Percentiles rank a stretch among this genome's conserved stretches.
phyloP scores from a whole-genome alignment of 1,140 invertebrate species.

The Pantala flavescens region DNA sequence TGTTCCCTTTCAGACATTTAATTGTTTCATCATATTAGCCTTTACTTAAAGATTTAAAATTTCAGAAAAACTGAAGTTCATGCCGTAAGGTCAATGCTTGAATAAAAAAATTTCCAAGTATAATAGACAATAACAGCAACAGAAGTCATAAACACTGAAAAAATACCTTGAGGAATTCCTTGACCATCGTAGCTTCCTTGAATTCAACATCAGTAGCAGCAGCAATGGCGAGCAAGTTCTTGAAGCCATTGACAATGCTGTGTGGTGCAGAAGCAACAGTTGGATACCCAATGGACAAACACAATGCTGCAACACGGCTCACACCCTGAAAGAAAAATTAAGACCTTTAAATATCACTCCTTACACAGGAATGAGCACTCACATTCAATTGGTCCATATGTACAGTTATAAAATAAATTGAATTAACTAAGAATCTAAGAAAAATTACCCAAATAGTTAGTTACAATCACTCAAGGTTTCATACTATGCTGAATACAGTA shows the following conservation, averaged over 20 bases:
- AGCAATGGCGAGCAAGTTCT: constrained; percentile 93
- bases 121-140: background rate
- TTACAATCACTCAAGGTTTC: too few species aligned
- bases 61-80: too few species aligned
- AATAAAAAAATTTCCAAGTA: too few species aligned
- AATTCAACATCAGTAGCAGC: constrained; percentile 92
- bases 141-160: constrained; percentile 5
- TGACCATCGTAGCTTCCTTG: constrained; percentile 85
- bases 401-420: too few species aligned
- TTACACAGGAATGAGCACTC: too few species aligned
- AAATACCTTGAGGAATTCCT: constrained; percentile 72
- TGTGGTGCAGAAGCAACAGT: constrained; percentile 94
- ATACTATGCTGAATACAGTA: too few species aligned
- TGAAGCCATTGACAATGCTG: constrained; percentile 95
- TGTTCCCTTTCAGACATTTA: background rate
- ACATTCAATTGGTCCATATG: too few species aligned
- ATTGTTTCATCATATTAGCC: constrained; percentile 12
- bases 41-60: background rate
- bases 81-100: too few species aligned
- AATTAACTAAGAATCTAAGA: too few species aligned
- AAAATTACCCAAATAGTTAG: too few species aligned
- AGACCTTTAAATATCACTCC: background rate
- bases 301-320: constrained; percentile 87
- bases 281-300: constrained; percentile 88
- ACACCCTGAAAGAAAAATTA: constrained; percentile 51